These are phyloP conservation scores for Zosterops borbonicus DNA, from an alignment of 2,113 vertebrate species.

Conservation along the genomic window DNA sequence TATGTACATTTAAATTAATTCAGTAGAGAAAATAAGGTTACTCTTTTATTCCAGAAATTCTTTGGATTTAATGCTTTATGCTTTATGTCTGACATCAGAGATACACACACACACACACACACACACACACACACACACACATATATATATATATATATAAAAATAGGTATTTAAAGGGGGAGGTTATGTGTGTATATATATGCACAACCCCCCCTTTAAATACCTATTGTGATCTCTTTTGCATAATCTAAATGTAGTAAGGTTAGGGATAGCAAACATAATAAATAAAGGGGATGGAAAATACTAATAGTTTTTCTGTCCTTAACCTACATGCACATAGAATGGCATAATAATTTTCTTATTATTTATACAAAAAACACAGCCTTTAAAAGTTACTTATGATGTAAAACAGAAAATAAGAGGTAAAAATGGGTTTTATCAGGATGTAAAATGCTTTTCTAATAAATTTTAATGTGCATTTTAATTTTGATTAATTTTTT, in stretches of 20 bases:
- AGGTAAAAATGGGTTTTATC: background rate
- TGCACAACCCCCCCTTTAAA: background rate
- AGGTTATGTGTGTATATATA: accelerated
- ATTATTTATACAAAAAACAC: background rate
- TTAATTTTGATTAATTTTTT: background rate
- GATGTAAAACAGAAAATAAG: background rate
- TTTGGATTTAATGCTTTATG: background rate
- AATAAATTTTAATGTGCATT: background rate
- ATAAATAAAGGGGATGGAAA: background rate
- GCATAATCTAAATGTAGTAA: background rate
- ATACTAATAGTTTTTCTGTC: background rate
- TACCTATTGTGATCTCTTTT: background rate
- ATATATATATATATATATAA: background rate
- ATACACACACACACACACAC: accelerated
- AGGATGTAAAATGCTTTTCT: background rate
- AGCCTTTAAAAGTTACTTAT: background rate
- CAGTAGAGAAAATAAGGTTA: background rate
- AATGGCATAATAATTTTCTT: background rate
- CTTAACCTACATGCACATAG: background rate
- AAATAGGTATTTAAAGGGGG: background rate
- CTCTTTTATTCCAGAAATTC: background rate
- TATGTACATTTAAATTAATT: background rate
- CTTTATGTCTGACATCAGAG: background rate
- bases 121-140: accelerated
- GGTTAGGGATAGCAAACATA: background rate